Conservation (phyloP, 1,140 invertebrate species). For the Spodoptera litura region DNA sequence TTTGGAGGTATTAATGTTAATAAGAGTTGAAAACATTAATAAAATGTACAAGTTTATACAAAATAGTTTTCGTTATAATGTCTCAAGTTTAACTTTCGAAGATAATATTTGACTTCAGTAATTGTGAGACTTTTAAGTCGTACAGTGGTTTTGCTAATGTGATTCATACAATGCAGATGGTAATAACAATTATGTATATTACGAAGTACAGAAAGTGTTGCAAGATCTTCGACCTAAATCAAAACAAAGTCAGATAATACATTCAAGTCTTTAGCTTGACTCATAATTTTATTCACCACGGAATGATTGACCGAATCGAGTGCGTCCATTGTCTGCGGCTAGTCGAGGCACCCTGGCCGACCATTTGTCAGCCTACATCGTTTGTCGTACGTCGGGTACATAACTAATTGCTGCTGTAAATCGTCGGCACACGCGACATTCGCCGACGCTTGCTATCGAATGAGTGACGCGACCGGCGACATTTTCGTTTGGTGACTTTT, state of each 20-base stretch:
- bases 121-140: too few relatives aligned
- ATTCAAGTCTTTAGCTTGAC: conserved; percentile 33
- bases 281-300: conserved; percentile 43
- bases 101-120: too few relatives aligned
- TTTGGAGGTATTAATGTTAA: too few relatives aligned
- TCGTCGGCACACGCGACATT: conserved; percentile 42
- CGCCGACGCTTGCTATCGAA: conserved; percentile 38
- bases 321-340: conserved; percentile 46
- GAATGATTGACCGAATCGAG: conserved; percentile 52
- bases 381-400: conserved; percentile 47
- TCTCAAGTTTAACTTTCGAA: too few relatives aligned
- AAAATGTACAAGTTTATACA: too few relatives aligned
- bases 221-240: conserved; percentile 9
- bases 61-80: too few relatives aligned
- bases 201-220: too few relatives aligned
- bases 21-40: too few relatives aligned
- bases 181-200: too few relatives aligned
- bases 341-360: conserved; percentile 44
- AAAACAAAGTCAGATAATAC: conserved; percentile 24
- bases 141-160: too few relatives aligned
- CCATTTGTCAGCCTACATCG: conserved; percentile 51
- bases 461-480: conserved; percentile 42
- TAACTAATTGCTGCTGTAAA: conserved; percentile 49
- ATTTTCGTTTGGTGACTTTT: conserved; percentile 28
- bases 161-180: too few relatives aligned